A percentile compares a stretch with the other conserved stretches of the same genome.
Evolutionary conservation across 2,113 vertebrate genomes (phyloP).

Genomic region (Setophaga coronata): DNA sequence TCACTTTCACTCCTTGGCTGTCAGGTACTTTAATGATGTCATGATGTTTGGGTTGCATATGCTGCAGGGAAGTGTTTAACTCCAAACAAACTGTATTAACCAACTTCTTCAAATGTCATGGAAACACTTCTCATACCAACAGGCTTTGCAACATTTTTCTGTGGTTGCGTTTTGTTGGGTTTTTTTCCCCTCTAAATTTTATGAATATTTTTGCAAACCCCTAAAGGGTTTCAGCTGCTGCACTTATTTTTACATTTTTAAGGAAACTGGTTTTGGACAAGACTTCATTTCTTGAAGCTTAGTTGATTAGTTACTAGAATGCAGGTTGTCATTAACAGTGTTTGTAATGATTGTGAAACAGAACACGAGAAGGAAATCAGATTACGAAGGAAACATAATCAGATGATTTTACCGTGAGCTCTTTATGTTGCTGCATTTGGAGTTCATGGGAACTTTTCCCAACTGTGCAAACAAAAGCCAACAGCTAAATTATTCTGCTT

Average conservation of each 20-base stretch:
- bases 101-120: slow-evolving; percentile 16
- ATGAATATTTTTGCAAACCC: neutral
- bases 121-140: neutral
- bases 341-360: neutral
- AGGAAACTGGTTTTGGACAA: neutral
- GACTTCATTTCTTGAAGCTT: neutral
- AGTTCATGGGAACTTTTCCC: neutral
- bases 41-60: slow-evolving; percentile 32
- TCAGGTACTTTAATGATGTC: slow-evolving; percentile 21
- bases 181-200: neutral
- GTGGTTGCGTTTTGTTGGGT: neutral
- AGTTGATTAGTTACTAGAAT: neutral
- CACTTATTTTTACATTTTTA: neutral
- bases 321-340: neutral
- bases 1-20: slow-evolving; percentile 18
- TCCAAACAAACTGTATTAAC: slow-evolving; percentile 37
- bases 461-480: neutral
- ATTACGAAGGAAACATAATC: neutral
- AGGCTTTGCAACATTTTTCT: neutral
- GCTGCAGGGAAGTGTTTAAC: slow-evolving; percentile 29
- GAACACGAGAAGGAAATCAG: neutral
- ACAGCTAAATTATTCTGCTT: neutral
- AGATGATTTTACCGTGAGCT: neutral
- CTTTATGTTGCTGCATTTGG: accelerated
- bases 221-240: neutral